Evolutionary conservation across 2,113 vertebrate genomes (phyloP), one percentile per base, ranked within the genome.

Genomic region (Rhinogobius similis): DNA sequence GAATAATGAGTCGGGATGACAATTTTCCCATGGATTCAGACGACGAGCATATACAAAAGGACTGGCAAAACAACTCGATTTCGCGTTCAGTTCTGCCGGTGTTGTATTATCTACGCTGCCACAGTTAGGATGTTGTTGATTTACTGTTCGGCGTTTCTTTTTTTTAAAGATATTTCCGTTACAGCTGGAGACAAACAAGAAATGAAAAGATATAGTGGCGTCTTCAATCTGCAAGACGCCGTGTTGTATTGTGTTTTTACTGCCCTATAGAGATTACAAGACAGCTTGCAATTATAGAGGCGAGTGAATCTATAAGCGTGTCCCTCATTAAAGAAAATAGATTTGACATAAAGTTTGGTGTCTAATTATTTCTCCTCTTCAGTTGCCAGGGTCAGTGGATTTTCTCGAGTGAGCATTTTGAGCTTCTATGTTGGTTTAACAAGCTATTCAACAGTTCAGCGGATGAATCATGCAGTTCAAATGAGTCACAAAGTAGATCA

Each of bases 51-150:
- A 36, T 5, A 36, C 9, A 39, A 68, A 52, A 64, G n/a, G 29
- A 32, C 38, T 12, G 38, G 55, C 21, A 39, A 61, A 53, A 62
- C 65, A 71, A 38, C 14, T 13, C 20, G 23, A 43, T 23, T 12
- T 14, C 2, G 52, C 44, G 50, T 77, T 55, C 16, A 18, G 27
- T 26, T 56, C 24, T 14, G 13, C 44, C 58, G 64, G 67, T 61
- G 76, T 66, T 9, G 62, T 79, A 46, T 75, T 73, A 36, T 70
- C 66, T 69, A 2, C 27, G 16, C 64, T 46, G 67, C 58, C 59
- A 61, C 64, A 65, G 75, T 79, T 71, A 62, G 52, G 26, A 21
- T 64, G 65, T 75, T 70, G 68, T 72, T 77, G 74, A 77, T 74
- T 77, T 65, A 70, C n/a, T 67, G 41, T 72, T 72, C n/a, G n/a